Evolutionary conservation across 2,888 invertebrate species (phyloP), one percentile per base, ranked within the genome.

Genomic region (Caenorhabditis wallacei): DNA sequence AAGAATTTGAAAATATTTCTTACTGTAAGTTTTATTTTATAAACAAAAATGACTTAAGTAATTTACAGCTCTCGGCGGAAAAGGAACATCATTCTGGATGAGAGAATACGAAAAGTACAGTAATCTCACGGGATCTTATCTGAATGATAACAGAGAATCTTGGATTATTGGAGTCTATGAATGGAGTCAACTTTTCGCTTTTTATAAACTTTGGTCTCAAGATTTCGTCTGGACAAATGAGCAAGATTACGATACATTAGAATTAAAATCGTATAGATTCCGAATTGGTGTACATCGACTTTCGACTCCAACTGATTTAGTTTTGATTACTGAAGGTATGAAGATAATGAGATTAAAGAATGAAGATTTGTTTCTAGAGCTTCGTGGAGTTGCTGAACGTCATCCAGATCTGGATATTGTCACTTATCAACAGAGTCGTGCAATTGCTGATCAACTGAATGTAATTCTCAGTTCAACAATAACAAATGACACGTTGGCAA

Each of bases 401-500:
- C 84, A 89, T 79, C 85, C 90, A 13, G 89, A 91, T 26, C 80
- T 89, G 8, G 80, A 87, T 40, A 88, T 91, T 26, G 86, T 90
- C 56, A 91, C 91, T 1, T 91, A 91, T 71, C 91, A 91, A 64
- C 91, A 90, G 75, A 87, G 86, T 56, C 76, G 92, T 59, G 82
- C 89, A 13, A 90, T 91, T 46, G 91, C 91, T 16, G 91, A 91
- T 81, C 91, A 91, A 85, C 78, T 91, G 57, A 91, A 91, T 75
- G 91, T 91, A 20, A 88, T 92, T 24, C 76, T 92, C 16, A 89
- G 90, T 5, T 89, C 89, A 16, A 92, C 92, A 0, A 83, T 92
- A 35, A 91, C 91, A 59, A 92, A 92, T 71, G 90, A 92, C 59
- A 80, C 85, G 13, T 69, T 90, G 64, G 92, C 93, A 95, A 96